Evolutionary conservation across 2,888 invertebrate genomes (phyloP).

Genomic region (Orthosia cruda): DNA sequence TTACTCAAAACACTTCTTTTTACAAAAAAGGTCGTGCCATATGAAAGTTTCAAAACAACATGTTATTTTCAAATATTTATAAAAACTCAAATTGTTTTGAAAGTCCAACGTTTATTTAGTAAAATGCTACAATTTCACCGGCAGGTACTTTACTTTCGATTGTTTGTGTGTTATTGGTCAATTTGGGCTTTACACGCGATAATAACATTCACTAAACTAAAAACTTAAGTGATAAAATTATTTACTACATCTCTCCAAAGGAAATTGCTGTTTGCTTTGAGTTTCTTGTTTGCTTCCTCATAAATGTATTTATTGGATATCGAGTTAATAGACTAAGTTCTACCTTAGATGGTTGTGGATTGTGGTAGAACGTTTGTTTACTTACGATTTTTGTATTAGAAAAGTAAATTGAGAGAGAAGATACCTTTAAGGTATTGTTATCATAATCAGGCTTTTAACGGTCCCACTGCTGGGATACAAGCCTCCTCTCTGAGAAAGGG

Average conservation of each 20-base stretch:
- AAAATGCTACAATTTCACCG: slow-evolving; percentile 57
- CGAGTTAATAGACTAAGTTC: slow-evolving; percentile 11
- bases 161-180: slow-evolving; percentile 63
- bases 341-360: not conserved
- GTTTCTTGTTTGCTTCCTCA: slow-evolving; percentile 29
- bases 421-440: not conserved
- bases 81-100: slow-evolving; percentile 50
- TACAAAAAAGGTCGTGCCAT: slow-evolving; percentile 21
- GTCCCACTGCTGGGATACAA: too few relatives aligned
- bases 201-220: slow-evolving; percentile 63
- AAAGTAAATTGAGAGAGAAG: slow-evolving; percentile 1
- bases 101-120: slow-evolving; percentile 56
- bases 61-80: slow-evolving; percentile 58
- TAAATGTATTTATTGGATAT: slow-evolving; percentile 35
- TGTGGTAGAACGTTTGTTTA: not conserved
- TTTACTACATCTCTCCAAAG: slow-evolving; percentile 44
- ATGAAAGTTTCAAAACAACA: slow-evolving; percentile 44
- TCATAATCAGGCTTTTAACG: too few relatives aligned
- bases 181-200: slow-evolving; percentile 67
- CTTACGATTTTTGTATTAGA: not conserved
- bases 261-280: slow-evolving; percentile 40
- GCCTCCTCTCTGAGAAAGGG: too few relatives aligned
- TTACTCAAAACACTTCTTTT: not conserved
- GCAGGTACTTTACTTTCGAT: slow-evolving; percentile 74
- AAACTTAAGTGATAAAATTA: slow-evolving; percentile 50